Base-by-base conservation (phyloP, 2,888 invertebrate species). In the Drosophila mulleri region DNA sequence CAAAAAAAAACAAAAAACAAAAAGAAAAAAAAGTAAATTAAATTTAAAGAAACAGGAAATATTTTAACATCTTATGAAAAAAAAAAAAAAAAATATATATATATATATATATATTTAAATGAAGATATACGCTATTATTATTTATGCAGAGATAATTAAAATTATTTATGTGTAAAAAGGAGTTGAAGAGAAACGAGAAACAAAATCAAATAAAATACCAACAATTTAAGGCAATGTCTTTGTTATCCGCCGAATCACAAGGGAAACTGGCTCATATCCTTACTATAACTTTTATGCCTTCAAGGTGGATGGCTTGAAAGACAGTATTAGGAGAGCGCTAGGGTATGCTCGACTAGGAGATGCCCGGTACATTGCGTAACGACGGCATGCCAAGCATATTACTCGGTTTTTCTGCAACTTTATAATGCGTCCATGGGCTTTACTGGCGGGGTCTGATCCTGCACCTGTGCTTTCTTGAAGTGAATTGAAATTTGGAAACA, bases 111-210 rank as follows among this genome's bases (percentile, higher is more conserved):
- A 42, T 44, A 45, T 23, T n/a, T 53, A 62, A 67, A 65, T 76
- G 18, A 45, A 57, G 32, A 41, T 50, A 61, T 75, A 82, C 59
- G 56, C 71, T 80, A 80, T 66, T 74, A 73, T 69, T 77, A 82
- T 73, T 79, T 79, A 83, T 83, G 79, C 83, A 70, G 67, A 67
- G 71, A 76, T 76, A 82, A 83, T 72, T 83, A 39, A 47, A 77
- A 74, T 74, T 83, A 81, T 81, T 83, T 86, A 82, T 86, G 86
- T 83, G 77, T 82, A 72, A 67, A 81, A 70, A 57, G 5, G 11
- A n/a, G 32, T 32, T 37, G 9, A 37, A 39, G 35, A 23, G 20
- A 26, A 48, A 41, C 0, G 12, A 39, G n/a, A 44, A 23, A 37
- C 23, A 48, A 50, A 50, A 50, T 41, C 57, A 35, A 35, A 75